Conservation (phyloP, 2,888 invertebrate species). For the Rhimphoctona megacephalus region DNA sequence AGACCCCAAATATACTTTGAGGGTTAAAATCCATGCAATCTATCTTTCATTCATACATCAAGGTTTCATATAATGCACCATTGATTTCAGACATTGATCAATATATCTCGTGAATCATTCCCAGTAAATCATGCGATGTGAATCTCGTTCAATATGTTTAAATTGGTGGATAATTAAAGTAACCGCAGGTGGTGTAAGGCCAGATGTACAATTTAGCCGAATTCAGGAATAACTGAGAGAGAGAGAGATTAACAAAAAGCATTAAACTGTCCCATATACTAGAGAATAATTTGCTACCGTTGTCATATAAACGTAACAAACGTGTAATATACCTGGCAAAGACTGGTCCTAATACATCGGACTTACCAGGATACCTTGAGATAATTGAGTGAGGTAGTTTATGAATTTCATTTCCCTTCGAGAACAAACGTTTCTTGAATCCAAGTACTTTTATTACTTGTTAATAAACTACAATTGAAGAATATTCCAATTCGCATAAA, state of each 20-base stretch:
- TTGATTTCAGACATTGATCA: background rate
- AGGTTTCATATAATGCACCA: background rate
- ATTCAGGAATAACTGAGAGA: conserved; percentile 50
- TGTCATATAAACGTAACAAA: background rate
- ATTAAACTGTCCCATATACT: conserved; percentile 45
- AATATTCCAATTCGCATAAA: background rate
- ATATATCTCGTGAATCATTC: background rate
- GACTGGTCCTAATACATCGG: conserved; percentile 28
- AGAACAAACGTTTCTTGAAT: background rate
- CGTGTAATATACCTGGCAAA: conserved; percentile 12
- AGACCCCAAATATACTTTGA: background rate
- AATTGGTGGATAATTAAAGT: conserved; percentile 53
- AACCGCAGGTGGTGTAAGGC: conserved; percentile 21
- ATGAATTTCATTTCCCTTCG: conserved; percentile 19
- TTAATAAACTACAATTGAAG: background rate
- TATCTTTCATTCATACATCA: background rate
- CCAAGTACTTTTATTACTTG: background rate
- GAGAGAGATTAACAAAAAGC: conserved; percentile 60
- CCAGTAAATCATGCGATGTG: conserved; percentile 41
- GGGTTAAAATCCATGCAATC: background rate
- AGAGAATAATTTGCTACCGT: conserved; percentile 47
- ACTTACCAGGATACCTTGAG: conserved; percentile 59
- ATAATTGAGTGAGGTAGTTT: conserved; percentile 29
- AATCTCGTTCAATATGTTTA: conserved; percentile 44
- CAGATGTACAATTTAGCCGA: conserved; percentile 30